Evolutionary conservation across 2,888 invertebrate genomes (phyloP).

Genomic region (Oscheius sp.): DNA sequence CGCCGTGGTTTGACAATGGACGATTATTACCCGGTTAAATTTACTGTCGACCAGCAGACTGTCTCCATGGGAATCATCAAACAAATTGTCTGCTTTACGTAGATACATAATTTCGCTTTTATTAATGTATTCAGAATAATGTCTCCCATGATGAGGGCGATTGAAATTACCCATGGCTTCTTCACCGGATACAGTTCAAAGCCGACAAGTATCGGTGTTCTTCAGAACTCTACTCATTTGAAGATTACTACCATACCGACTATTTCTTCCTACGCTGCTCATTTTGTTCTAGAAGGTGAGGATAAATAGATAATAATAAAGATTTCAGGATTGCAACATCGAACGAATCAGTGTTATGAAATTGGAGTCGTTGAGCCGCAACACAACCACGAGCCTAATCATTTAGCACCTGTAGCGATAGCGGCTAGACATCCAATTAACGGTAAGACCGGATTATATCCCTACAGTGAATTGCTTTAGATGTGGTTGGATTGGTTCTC

Average conservation of each 20-base stretch:
- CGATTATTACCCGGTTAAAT: constrained; percentile 58
- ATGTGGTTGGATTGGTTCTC: constrained; percentile 45
- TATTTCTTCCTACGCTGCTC: constrained; percentile 43
- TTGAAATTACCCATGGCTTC: constrained; percentile 64
- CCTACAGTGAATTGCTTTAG: too few relatives aligned
- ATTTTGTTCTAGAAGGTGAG: constrained; percentile 41
- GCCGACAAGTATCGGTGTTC: constrained; percentile 23
- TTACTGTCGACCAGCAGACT: constrained; percentile 51
- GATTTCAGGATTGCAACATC: constrained; percentile 24
- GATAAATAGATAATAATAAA: not conserved
- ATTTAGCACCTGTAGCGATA: constrained; percentile 63
- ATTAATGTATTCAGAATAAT: constrained; percentile 38
- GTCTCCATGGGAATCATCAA: constrained; percentile 41
- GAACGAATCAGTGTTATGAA: constrained; percentile 42
- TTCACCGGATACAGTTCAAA: constrained; percentile 62
- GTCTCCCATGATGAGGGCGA: constrained; percentile 49
- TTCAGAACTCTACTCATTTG: constrained; percentile 18
- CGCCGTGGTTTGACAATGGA: constrained; percentile 47
- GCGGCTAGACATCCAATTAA: constrained; percentile 53
- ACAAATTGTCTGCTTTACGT: constrained; percentile 64
- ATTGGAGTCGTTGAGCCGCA: constrained; percentile 55
- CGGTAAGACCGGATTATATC: constrained; percentile 34
- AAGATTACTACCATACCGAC: not conserved
- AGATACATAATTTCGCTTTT: not conserved
- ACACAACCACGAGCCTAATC: constrained; percentile 47